Evolutionary conservation across 2,113 vertebrate genomes (phyloP), one percentile per base, ranked within the genome.

Genomic region (Epinephelus cyanopodus): DNA sequence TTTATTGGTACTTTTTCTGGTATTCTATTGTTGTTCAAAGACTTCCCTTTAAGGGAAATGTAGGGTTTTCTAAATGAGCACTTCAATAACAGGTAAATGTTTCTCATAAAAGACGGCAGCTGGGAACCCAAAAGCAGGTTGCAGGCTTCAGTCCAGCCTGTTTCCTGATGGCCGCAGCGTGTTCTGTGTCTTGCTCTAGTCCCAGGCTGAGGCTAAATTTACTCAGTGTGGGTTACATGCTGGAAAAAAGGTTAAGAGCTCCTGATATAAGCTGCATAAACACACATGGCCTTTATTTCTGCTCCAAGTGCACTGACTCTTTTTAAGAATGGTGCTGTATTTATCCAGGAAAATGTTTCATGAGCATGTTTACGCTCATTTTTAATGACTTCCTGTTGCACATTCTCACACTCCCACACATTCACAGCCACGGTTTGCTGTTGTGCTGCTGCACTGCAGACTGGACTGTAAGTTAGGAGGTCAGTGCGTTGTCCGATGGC

Each of bases 301-400:
- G 77, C 83, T 76, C 63, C 9, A 1, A 77, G 87, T 83, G 71
- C 85, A 82, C 61, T 60, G 82, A 60, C 87, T 88, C 82, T 86
- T 87, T 89, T 91, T 84, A 78, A 90, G 78, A 89, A 88, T 62
- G 71, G 56, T 14, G 27, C 74, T 42, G 74, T 70, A 90, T 90
- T 92, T 88, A 86, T 88, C 78, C 85, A 67, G 74, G 79, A 82
- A 79, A 85, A 91, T 79, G 87, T 83, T 86, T 87, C 85, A 84
- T 72, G 74, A 75, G 64, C 91, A 68, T 91, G 91, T 92, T 90
- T 90, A 89, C 77, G 42, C 81, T 87, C 45, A 65, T 76, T 86
- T 91, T 87, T 90, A 93, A 91, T 69, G 84, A 92, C 89, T 92
- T 93, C 90, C 90, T 92, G 87, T 87, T 68, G 72, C 58, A 58